Evolutionary conservation across 2,113 vertebrate species (phyloP), one percentile per base, ranked within the genome.

Genomic region (Colinus virginianus): DNA sequence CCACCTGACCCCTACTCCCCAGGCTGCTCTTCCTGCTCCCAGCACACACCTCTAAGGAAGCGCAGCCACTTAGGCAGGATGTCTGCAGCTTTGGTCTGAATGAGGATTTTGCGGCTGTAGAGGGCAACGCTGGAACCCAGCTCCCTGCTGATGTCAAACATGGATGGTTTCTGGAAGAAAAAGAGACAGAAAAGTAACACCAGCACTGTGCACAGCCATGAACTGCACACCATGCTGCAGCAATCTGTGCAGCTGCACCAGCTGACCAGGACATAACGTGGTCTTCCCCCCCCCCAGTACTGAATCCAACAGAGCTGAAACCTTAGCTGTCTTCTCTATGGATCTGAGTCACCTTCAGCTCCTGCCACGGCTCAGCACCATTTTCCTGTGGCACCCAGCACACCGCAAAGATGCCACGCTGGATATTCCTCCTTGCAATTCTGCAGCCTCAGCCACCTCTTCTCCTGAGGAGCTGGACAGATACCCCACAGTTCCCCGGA

Each of bases 121-220:
- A 99, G 98, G 1, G 99, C 97, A 68, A 99, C 97, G 0, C 98
- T 98, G 95, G 98, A 98, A 91, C 98, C 98, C 98, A 98, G 97
- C 83, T 99, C 99, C 91, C 99, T 98, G 97, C 99, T 99, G 95
- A 99, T 98, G 4, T 99, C 99, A 53, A 99, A 99, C 99, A 99
- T 98, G 96, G 98, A 99, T 1, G 99, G 99, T 81, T 99, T 99
- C 99, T 99, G 97, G 69, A 93, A 61, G 53, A 36, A 11, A 3
- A 68, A 63, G 40, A 82, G 32, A 88, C 48, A 38, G 19, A 67
- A 61, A 32, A n/a, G 45, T 76, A 48, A 90, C 8, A 32, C 9
- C 49, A 84, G 58, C 23, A 40, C 49, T 8, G 16, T 25, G n/a
- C 58, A 78, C 62, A 53, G 16, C 34, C 40, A 32, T 10, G 25